A percentile compares a stretch with the other conserved stretches of the same genome.
phyloP scores from a whole-genome alignment of 2,113 vertebrate species.

The Gallinago media region DNA sequence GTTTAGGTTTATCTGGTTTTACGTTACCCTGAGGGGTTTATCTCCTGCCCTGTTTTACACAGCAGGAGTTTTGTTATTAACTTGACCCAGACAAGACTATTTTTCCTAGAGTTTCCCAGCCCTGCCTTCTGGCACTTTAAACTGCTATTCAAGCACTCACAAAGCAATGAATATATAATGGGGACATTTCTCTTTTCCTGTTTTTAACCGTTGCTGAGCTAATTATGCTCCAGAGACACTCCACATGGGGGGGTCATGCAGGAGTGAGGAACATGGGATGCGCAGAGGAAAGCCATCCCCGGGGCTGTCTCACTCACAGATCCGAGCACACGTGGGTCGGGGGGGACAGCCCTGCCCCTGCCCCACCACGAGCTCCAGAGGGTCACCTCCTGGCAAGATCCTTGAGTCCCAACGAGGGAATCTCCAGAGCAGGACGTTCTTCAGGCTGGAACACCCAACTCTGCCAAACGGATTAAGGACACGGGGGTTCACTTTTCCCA shows the following conservation, averaged over 20 bases:
- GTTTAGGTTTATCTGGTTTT: not conserved
- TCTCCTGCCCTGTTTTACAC: not conserved
- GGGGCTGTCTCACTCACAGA: not conserved
- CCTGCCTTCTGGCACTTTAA: not conserved
- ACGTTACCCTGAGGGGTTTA: not conserved
- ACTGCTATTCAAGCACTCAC: not conserved
- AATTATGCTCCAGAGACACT: conserved; percentile 25
- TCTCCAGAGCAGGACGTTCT: not conserved
- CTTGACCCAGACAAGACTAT: not conserved
- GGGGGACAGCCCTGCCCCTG: not conserved
- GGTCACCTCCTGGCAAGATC: too few species aligned
- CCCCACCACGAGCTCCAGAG: not conserved
- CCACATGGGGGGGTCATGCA: conserved; percentile 27
- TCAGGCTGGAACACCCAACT: not conserved
- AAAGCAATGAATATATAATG: conserved; percentile 10
- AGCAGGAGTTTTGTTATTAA: not conserved
- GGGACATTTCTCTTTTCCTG: not conserved
- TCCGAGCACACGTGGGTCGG: not conserved
- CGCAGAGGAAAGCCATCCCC: not conserved
- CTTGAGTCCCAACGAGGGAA: not conserved
- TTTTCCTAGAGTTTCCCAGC: not conserved
- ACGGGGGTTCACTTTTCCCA: not conserved
- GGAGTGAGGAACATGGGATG: not conserved
- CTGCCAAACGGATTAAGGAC: not conserved
- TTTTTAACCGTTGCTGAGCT: conserved; percentile 13